phyloP scores from a whole-genome alignment of 2,113 vertebrate species.

The Scartelaos histophorus region DNA sequence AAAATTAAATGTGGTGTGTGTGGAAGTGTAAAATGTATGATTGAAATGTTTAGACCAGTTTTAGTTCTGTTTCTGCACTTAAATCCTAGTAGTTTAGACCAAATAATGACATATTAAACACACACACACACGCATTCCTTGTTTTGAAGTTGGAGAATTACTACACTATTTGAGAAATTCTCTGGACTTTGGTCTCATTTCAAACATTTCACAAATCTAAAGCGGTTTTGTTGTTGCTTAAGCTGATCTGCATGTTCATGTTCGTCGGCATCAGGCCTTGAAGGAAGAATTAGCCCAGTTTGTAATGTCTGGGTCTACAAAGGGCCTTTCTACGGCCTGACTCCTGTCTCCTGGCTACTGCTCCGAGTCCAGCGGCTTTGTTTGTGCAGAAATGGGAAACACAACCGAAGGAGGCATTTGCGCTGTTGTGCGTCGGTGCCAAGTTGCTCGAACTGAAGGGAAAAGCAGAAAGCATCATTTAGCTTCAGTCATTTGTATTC shows the following conservation, averaged over 20 bases:
- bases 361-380: constrained; percentile 32
- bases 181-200: constrained; percentile 38
- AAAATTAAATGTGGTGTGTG: too few species aligned
- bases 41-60: too few species aligned
- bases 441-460: constrained; percentile 12
- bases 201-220: constrained; percentile 41
- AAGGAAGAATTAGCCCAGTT: constrained; percentile 59
- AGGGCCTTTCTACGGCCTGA: constrained; percentile 49
- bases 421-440: background rate
- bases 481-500: constrained; percentile 5
- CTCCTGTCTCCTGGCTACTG: constrained; percentile 24
- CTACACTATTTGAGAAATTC: constrained; percentile 17
- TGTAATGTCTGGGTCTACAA: constrained; percentile 57
- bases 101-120: too few species aligned
- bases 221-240: constrained; percentile 52
- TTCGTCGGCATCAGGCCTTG: constrained; percentile 42
- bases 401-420: constrained; percentile 5
- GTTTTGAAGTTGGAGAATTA: background rate
- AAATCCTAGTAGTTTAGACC: too few species aligned
- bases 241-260: constrained; percentile 59
- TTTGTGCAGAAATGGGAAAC: constrained; percentile 33
- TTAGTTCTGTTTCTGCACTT: too few species aligned
- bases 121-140: background rate
- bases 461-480: constrained; percentile 27
- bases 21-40: too few species aligned